Evolutionary conservation across 2,797 vertebrate genomes (phyloP), one percentile per base, ranked within the genome.

Genomic region (Halcyon chelicuti): DNA sequence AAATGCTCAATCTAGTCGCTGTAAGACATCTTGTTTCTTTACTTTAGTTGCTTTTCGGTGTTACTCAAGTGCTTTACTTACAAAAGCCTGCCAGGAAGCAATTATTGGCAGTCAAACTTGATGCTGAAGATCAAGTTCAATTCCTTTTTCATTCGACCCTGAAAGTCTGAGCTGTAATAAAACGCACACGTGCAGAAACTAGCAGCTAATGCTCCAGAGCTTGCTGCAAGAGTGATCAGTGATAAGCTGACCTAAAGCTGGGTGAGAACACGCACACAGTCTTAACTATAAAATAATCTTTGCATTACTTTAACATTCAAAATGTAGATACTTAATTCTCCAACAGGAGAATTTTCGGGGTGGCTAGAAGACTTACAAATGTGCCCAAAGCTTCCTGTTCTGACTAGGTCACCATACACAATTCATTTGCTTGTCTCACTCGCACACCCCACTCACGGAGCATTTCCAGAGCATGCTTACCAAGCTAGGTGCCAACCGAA

Each of bases 81-180:
- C 4, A 76, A 61, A 10, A 19, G n/a, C 21, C 60, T 89, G 42
- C 47, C 42, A 52, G 91, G 91, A 91, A 37, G 54, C 33, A 86
- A 51, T 79, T 49, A 90, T 42, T 73, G 57, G 31, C 75, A 83
- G 61, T 81, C 63, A 90, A 86, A 94, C 51, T 92, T 85, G 60
- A 91, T 51, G 54, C 60, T 88, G 86, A 65, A 85, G 71, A 92
- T 89, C 62, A 89, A 76, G 80, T 94, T 94, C 58, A 90, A 5
- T 94, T 96, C 31, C 37, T 90, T 94, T 91, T 61, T 93, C 12
- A 70, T 92, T 94, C 73, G 62, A 10, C 93, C 63, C 93, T 63
- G 42, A 58, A 88, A 73, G 67, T n/a, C 49, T 37, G 35, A 80
- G 73, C 79, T 74, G 39, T 80, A 88, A 91, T 84, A 71, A 93